These are phyloP conservation scores for Micromussa lordhowensis DNA, from an alignment of 92 coral and sea anemone genomes.

Conservation along the genomic window DNA sequence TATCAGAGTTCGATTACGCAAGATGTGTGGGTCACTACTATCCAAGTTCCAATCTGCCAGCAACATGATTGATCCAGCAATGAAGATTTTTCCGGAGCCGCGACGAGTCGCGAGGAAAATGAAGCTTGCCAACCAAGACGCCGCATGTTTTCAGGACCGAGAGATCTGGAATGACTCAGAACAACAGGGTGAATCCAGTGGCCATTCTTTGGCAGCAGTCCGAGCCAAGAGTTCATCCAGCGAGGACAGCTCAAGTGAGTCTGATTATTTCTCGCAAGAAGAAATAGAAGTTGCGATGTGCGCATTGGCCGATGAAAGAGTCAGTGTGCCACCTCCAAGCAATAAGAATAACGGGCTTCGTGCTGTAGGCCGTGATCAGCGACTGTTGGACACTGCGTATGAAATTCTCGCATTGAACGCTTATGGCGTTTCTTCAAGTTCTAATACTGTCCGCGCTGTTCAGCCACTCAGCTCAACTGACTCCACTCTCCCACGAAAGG, in stretches of 20 bases:
- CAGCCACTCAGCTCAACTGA: slow-evolving; percentile 20
- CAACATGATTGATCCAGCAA: slow-evolving; percentile 17
- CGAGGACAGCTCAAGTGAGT: not conserved
- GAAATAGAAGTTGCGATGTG: not conserved
- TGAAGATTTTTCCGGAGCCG: not conserved
- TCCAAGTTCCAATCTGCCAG: slow-evolving; percentile 15
- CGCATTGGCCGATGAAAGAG: slow-evolving; percentile 1
- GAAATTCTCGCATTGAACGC: slow-evolving; percentile 22
- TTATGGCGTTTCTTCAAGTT: slow-evolving; percentile 5
- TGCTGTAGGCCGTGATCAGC: not conserved
- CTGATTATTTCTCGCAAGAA: slow-evolving; percentile 2
- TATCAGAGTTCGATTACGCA: not conserved
- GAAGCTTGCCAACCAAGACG: not conserved
- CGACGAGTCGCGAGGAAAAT: not conserved
- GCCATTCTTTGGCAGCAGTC: not conserved
- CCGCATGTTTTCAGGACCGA: not conserved
- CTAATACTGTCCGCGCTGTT: not conserved
- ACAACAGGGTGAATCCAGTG: not conserved
- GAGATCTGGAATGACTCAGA: slow-evolving; percentile 1
- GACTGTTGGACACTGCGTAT: slow-evolving; percentile 25
- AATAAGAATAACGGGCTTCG: not conserved
- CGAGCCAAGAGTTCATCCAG: not conserved
- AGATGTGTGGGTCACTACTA: slow-evolving; percentile 34
- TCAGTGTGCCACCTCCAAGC: not conserved
- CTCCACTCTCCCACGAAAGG: not conserved